phyloP scores from a whole-genome alignment of 2,888 invertebrate species.

The Eustalomyia histrio region DNA sequence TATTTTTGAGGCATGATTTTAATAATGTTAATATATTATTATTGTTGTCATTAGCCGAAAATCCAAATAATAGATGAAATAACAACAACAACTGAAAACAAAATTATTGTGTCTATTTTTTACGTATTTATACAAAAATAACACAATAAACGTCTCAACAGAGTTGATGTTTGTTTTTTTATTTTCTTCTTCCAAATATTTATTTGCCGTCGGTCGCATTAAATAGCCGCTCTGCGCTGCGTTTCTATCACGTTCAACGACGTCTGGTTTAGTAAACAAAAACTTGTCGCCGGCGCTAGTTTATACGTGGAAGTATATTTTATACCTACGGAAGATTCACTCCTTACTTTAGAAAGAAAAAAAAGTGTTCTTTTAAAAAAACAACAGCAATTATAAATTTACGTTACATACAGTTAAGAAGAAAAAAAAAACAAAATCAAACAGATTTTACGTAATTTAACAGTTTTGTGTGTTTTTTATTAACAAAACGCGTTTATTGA shows the following conservation, averaged over 20 bases:
- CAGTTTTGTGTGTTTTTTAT: not conserved
- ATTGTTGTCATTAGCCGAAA: constrained; percentile 31
- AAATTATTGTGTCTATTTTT: constrained; percentile 22
- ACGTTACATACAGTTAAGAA: constrained; percentile 3
- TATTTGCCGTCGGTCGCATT: constrained; percentile 1
- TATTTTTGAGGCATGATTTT: constrained; percentile 27
- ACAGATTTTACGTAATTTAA: not conserved
- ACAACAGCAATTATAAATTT: constrained; percentile 8
- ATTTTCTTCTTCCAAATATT: constrained; percentile 6
- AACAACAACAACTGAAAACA: not conserved
- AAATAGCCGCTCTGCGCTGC: constrained; percentile 18
- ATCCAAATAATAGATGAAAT: not conserved
- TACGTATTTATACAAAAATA: constrained; percentile 27
- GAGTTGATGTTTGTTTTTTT: constrained; percentile 38
- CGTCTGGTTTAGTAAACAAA: constrained; percentile 75
- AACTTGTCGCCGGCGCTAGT: constrained; percentile 76
- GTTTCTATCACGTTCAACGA: constrained; percentile 48
- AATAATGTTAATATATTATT: constrained; percentile 23
- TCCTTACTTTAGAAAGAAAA: constrained; percentile 56
- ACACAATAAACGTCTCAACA: constrained; percentile 30
- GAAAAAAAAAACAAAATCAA: not conserved
- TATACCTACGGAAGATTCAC: constrained; percentile 40
- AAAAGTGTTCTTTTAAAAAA: constrained; percentile 8
- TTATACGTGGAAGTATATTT: constrained; percentile 44
- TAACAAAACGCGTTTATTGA: not conserved